Percentiles rank a stretch among this genome's conserved stretches.
phyloP scores from a whole-genome alignment of 2,113 vertebrate species.

The Odobenus rosmarus region DNA sequence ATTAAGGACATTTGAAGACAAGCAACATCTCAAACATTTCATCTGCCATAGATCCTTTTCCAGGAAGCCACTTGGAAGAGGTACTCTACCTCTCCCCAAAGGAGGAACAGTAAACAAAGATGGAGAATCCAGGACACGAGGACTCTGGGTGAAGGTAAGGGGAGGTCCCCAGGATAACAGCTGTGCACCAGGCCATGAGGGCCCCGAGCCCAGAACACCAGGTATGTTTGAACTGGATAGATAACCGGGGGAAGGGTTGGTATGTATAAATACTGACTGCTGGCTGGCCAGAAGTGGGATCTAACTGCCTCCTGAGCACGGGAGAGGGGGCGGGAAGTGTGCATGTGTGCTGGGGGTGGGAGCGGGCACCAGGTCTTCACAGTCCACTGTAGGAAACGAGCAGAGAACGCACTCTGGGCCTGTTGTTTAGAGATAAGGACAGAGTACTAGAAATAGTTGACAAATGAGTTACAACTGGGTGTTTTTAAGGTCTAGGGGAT shows the following conservation, averaged over 20 bases:
- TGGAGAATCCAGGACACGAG: not conserved
- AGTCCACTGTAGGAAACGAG: not conserved
- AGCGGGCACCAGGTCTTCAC: not conserved
- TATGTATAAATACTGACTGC: conserved; percentile 16
- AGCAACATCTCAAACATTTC: not conserved
- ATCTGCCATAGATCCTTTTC: not conserved
- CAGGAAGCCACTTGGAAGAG: conserved; percentile 34
- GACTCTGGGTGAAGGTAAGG: not conserved
- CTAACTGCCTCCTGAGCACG: not conserved
- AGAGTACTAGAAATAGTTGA: not conserved
- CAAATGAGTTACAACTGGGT: not conserved
- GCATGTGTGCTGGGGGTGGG: not conserved
- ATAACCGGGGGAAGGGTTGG: conserved; percentile 46
- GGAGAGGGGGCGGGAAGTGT: not conserved
- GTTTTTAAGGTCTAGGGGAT: not conserved
- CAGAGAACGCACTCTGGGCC: not conserved
- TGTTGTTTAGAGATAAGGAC: conserved; percentile 9
- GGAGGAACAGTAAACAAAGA: conserved; percentile 9
- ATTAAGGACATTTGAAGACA: conserved; percentile 34
- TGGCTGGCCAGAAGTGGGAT: not conserved
- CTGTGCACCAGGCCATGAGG: not conserved
- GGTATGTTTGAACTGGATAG: conserved; percentile 1
- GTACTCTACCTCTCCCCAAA: not conserved
- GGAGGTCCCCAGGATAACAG: not conserved
- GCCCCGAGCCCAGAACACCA: not conserved